Base-by-base conservation (phyloP, 2,888 invertebrate species). In the Spisula subtruncata region DNA sequence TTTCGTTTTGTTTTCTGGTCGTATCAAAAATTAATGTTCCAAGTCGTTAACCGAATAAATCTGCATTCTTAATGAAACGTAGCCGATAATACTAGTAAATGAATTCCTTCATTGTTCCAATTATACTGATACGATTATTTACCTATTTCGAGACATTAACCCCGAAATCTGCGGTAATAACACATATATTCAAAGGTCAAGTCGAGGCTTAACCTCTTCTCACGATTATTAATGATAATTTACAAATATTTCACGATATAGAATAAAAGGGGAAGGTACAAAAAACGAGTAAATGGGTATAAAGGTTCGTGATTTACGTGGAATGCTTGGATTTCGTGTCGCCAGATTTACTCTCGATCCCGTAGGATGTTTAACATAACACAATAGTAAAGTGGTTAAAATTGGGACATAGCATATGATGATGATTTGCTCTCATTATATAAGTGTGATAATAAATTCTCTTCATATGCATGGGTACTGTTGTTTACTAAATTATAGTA, bases 41-140 rank as follows among this genome's bases (percentile, higher is more conserved):
- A 32, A n/a, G 80, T 56, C 56, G 46, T 80, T 85, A 85, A 85
- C 85, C 80, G 80, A 79, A 80, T 79, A 54, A 85, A 54, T 85
- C 35, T 51, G 32, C 85, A 85, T 85, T 85, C 56, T 79, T 85
- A 35, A 20, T 85, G 85, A 85, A 85, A 85, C 46, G 8, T 18
- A 35, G 85, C 25, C 35, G 85, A 85, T 85, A 85, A 80, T 14
- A n/a, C n/a, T n/a, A n/a, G n/a, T n/a, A n/a, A 35, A 85, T 80
- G 85, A 80, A 41, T 29, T 20, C 56, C 5, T 41, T 80, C 56
- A 85, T 85, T 85, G 80, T 85, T 80, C 35, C 80, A 80, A 56
- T 85, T 85, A 79, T 79, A 20, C 41, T 35, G 32, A 79, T 0
- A 18, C 41, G 80, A 80, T 84, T 56, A 85, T 35, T 85, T 80